A percentile compares a stretch with the other conserved stretches of the same genome.
These are phyloP conservation scores for Acrocephalus arundinaceus DNA, from an alignment of 2,113 vertebrate species.

Conservation along the genomic window DNA sequence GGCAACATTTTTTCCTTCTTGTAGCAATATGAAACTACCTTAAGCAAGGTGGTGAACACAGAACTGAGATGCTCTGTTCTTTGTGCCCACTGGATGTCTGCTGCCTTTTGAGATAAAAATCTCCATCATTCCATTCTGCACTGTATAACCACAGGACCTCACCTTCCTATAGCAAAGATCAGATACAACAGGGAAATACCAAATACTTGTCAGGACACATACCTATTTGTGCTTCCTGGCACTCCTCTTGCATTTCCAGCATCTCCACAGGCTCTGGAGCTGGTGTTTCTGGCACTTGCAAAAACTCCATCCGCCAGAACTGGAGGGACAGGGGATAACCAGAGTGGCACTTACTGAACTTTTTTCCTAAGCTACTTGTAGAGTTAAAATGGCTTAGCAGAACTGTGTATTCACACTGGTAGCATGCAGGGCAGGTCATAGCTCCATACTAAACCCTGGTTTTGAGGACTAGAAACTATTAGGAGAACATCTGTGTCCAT, in stretches of 20 bases:
- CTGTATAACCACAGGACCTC: background rate
- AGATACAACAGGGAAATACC: background rate
- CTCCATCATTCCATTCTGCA: background rate
- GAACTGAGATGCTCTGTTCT: background rate
- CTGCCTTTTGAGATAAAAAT: background rate
- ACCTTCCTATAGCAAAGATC: accelerated
- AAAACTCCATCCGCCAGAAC: slow-evolving; percentile 99
- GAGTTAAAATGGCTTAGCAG: background rate
- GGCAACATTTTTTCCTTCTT: background rate
- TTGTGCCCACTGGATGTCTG: background rate
- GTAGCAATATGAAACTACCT: background rate
- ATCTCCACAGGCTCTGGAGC: slow-evolving; percentile 88
- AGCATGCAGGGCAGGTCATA: background rate
- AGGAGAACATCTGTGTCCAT: background rate
- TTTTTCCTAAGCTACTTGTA: background rate
- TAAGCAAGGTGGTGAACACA: background rate
- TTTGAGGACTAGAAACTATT: accelerated
- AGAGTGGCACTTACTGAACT: background rate
- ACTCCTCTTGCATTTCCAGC: slow-evolving; percentile 88
- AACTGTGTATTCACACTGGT: background rate
- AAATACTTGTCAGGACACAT: background rate
- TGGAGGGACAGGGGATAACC: slow-evolving; percentile 39
- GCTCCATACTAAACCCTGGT: background rate
- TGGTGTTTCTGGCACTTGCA: slow-evolving; percentile 97
- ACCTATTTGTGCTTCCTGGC: slow-evolving; percentile 91